Evolutionary conservation across 2,888 invertebrate species (phyloP), one percentile per base, ranked within the genome.

Genomic region (Drosophila hamatofila): DNA sequence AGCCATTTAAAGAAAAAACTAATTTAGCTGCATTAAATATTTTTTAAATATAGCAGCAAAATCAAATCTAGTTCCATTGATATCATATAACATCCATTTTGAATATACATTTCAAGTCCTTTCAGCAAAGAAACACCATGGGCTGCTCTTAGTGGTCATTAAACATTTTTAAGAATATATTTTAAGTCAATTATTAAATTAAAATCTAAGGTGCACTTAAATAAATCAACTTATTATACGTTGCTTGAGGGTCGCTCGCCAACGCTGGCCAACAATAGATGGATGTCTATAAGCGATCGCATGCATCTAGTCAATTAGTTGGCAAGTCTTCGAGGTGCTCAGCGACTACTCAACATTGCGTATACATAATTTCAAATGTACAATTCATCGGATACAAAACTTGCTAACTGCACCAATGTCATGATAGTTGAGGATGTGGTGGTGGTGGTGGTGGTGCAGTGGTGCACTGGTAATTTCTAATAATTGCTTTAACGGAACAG

Each of bases 401-500:
- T n/a, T 16, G n/a, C 39, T 8, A 39, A 23, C 37, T 52, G 25
- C 21, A 21, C 21, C 21, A 55, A 16, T 18, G 54, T 48, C 4
- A n/a, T 33, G 44, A 11, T 48, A 37, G 42, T n/a, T 42, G 42
- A 12, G 37, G 16, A 12, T 41, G 41, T 41, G 18, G n/a, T 8
- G 37, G 46, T 21, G 42, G 30, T 35, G 42, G 42, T 46, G n/a
- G 77, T 23, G 54, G 49, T 69, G 44, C 49, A 12, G 63, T 12
- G 33, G 42, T 35, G 39, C 52, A 21, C 64, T 21, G 27, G n/a
- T 12, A 12, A 30, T 48, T 27, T n/a, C 64, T 21, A 27, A 11
- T 12, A 12, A 30, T 48, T 27, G 48, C n/a, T 35, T 62, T 54
- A 98, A 94, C 97, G 97, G 93, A 96, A 98, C 59, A 98, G 94